Evolutionary conservation across 1,140 invertebrate species (phyloP), one percentile per base, ranked within the genome.

Genomic region (Drosophila lowei): DNA sequence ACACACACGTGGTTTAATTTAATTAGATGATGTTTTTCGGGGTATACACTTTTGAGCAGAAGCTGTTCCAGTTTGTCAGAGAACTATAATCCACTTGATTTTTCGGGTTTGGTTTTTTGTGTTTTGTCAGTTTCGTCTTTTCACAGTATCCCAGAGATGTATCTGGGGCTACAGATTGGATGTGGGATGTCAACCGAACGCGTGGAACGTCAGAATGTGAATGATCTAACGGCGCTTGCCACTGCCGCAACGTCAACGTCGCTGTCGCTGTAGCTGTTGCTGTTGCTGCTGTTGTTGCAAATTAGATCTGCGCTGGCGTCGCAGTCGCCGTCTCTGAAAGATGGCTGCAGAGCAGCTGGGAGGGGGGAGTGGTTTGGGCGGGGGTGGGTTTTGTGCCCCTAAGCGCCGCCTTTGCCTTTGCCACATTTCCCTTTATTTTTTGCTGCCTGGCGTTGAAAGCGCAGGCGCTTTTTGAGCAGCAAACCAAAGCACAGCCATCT

Each of bases 381-480:
- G 18, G 49, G 54, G 23, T 49, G 44, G 28, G 47, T 44, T 6
- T 13, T 65, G 58, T 54, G 65, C 77, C 68, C 77, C 65, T 80
- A 79, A 83, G 83, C 83, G 78, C 83, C 83, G 83, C 83, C 83
- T 83, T 84, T 83, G 75, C 74, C 11, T 34, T 11, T 11, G 34
- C 11, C 21, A 57, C 41, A 88, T 88, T 88, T 88, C 83, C 83
- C 83, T 50, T 63, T 88, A 88, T 88, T 88, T 76, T 63, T 62
- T 52, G 18, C 15, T 56, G 42, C 23, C 59, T 16, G 50, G 34
- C 34, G 61, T 28, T 59, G 21, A 21, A 11, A 21, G 80, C 80
- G 80, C 80, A 79, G n/a, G 83, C 83, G 84, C 83, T 52, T 43
- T 47, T 9, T 53, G 34, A 65, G n/a, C 83, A 77, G 68, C 83